Evolutionary conservation across 1,140 invertebrate genomes (phyloP).

Genomic region (Tyrophagus putrescentiae): DNA sequence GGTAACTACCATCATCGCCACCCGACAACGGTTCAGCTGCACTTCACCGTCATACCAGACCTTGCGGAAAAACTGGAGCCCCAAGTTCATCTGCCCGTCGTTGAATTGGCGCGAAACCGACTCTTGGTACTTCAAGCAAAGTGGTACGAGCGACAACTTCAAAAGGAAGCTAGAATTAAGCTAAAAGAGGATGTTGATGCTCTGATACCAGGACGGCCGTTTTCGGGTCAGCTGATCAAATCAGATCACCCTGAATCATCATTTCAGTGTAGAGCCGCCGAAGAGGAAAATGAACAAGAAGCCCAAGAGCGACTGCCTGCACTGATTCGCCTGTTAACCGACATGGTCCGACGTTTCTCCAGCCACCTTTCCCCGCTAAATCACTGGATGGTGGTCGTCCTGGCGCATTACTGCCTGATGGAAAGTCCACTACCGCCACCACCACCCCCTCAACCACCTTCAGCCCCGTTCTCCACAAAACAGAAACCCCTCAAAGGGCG

Average conservation of each 20-base stretch:
- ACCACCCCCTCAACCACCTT: slow-evolving; percentile 53
- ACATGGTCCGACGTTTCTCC: slow-evolving; percentile 72
- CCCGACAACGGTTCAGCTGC: slow-evolving; percentile 67
- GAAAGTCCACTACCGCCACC: slow-evolving; percentile 94
- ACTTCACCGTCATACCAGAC: slow-evolving; percentile 81
- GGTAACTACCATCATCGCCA: slow-evolving; percentile 27
- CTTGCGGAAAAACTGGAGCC: slow-evolving; percentile 83
- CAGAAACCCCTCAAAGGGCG: too few species aligned
- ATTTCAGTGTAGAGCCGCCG: slow-evolving; percentile 46
- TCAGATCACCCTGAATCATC: slow-evolving; percentile 18
- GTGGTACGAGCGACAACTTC: too few species aligned
- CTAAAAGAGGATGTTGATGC: too few species aligned
- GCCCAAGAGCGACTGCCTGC: slow-evolving; percentile 86
- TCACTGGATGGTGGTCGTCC: slow-evolving; percentile 89
- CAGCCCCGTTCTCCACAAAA: too few species aligned
- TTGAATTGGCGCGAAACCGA: too few species aligned
- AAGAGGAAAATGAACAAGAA: slow-evolving; percentile 55
- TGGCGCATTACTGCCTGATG: slow-evolving; percentile 76
- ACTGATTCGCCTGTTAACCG: slow-evolving; percentile 74
- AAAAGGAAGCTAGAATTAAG: too few species aligned
- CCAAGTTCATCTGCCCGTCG: slow-evolving; percentile 51
- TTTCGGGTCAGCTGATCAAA: not conserved
- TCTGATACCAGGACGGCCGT: not conserved
- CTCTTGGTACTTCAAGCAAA: too few species aligned
- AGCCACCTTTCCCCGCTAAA: slow-evolving; percentile 75